Conservation (phyloP, 2,113 vertebrate species). For the Gymnorhina tibicen region DNA sequence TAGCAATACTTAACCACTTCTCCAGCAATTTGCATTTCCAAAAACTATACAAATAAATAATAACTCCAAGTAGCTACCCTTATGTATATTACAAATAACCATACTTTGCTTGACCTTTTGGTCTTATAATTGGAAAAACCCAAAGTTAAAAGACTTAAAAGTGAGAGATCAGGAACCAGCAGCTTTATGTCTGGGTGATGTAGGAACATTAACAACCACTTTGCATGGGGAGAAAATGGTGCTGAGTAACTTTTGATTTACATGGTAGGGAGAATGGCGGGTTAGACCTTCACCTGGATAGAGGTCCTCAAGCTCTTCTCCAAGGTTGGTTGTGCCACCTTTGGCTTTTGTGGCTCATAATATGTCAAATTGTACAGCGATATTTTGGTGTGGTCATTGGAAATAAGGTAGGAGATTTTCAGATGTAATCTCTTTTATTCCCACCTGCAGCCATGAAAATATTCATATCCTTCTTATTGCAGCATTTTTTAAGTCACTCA, state of each 20-base stretch:
- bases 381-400: not conserved
- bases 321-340: not conserved
- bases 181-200: not conserved
- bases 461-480: not conserved
- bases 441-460: not conserved
- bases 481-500: not conserved
- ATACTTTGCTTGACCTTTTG: not conserved
- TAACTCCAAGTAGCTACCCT: not conserved
- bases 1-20: not conserved
- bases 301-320: not conserved
- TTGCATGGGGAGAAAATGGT: not conserved
- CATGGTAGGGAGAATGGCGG: not conserved
- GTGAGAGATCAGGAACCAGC: not conserved
- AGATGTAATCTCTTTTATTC: not conserved
- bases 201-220: fast-evolving
- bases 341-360: not conserved
- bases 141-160: not conserved
- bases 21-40: not conserved
- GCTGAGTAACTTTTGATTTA: not conserved
- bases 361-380: not conserved
- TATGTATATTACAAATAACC: not conserved
- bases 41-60: not conserved
- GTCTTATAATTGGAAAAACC: not conserved
- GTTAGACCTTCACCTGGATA: not conserved
- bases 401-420: not conserved